Conservation (phyloP, 1,140 invertebrate genomes). For the Ridgeia piscesae region DNA sequence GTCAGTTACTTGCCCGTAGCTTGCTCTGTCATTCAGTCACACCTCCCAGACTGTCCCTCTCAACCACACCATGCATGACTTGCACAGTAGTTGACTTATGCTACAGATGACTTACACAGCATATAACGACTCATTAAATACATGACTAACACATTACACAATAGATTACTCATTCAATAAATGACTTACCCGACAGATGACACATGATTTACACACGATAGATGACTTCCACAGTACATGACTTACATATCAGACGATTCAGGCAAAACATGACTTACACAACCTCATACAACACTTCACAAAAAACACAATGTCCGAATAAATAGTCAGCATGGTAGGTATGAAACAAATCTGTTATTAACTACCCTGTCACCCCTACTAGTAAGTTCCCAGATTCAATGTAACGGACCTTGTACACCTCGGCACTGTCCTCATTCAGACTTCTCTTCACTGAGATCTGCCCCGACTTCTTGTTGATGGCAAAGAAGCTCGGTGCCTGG, state of each 20-base stretch:
- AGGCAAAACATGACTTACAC: neutral
- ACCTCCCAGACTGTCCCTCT: neutral
- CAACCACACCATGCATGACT: neutral
- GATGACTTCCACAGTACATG: neutral
- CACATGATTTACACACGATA: neutral
- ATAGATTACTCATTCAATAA: neutral
- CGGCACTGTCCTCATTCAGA: slow-evolving; percentile 20
- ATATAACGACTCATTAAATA: neutral
- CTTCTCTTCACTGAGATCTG: slow-evolving; percentile 20
- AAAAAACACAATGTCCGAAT: too few species aligned
- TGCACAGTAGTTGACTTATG: neutral
- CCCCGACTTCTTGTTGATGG: slow-evolving; percentile 10
- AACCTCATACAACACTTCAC: neutral
- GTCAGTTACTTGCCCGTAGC: neutral
- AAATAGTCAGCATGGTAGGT: too few species aligned
- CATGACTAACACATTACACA: neutral
- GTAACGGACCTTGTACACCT: slow-evolving; percentile 20
- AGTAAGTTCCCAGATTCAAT: neutral
- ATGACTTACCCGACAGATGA: neutral
- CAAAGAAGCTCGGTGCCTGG: slow-evolving; percentile 20
- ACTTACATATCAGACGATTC: neutral
- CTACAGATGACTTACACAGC: neutral
- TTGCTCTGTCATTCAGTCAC: too few species aligned
- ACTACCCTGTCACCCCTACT: neutral
- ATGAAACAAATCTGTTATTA: too few species aligned